Evolutionary conservation across 1,140 invertebrate species (phyloP).

Genomic region (Hormaphis cornu): DNA sequence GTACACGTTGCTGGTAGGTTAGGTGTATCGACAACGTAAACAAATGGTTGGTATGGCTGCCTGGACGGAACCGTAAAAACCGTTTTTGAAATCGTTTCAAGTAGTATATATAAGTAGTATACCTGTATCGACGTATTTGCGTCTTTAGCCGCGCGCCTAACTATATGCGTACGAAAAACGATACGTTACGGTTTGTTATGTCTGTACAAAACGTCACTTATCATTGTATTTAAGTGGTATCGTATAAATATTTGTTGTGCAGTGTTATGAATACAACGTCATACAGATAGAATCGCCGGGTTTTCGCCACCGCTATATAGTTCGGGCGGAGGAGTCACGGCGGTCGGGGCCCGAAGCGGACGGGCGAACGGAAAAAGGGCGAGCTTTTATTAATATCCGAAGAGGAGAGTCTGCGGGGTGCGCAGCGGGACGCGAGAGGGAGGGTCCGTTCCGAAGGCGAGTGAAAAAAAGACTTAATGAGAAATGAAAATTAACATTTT

Average conservation of each 20-base stretch:
- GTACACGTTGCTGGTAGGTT: too few species aligned
- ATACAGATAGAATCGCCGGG: not conserved
- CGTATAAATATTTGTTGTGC: too few species aligned
- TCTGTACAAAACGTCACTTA: too few species aligned
- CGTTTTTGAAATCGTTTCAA: not conserved
- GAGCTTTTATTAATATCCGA: constrained; percentile 28
- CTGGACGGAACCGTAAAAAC: too few species aligned
- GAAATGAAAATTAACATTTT: constrained; percentile 33
- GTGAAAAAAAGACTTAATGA: constrained; percentile 32
- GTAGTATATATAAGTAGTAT: not conserved
- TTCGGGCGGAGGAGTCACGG: not conserved
- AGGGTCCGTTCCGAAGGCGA: constrained; percentile 26
- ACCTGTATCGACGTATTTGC: too few species aligned
- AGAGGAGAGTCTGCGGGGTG: constrained; percentile 1
- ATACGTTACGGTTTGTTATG: too few species aligned
- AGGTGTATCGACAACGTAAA: too few species aligned
- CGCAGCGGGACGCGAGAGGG: not conserved
- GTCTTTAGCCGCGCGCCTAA: too few species aligned
- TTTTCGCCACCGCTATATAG: not conserved
- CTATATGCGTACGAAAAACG: too few species aligned
- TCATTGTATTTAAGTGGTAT: too few species aligned
- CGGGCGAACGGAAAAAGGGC: not conserved
- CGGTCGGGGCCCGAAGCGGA: not conserved
- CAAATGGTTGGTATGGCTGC: too few species aligned
- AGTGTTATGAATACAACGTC: too few species aligned